Percentiles rank a stretch among this genome's conserved stretches.
phyloP scores from a whole-genome alignment of 2,797 vertebrate species.

The Muscicapa comitata region DNA sequence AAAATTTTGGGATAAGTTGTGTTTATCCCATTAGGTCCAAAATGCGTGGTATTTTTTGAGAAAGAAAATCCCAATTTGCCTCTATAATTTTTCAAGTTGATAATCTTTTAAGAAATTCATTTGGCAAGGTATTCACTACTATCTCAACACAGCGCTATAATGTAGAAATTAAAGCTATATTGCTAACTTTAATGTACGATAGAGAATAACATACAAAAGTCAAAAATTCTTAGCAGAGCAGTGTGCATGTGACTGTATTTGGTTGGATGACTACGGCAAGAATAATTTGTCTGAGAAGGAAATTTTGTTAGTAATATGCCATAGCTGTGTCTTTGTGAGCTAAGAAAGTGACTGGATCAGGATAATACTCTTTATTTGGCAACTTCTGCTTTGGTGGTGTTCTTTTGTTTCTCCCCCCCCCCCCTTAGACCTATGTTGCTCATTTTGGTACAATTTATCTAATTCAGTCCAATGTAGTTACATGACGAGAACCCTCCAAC shows the following conservation, averaged over 20 bases:
- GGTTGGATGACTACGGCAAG: neutral
- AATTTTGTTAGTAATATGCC: neutral
- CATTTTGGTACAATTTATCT: neutral
- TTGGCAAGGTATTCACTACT: neutral
- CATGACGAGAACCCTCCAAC: neutral
- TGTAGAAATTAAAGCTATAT: neutral
- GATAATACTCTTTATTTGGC: neutral
- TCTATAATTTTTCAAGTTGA: neutral
- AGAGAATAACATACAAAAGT: neutral
- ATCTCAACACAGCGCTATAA: neutral
- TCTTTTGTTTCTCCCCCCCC: neutral
- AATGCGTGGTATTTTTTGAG: neutral
- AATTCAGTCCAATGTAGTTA: neutral
- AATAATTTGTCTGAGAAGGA: neutral
- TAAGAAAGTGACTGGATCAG: neutral
- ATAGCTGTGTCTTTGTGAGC: neutral
- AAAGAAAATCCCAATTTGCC: neutral
- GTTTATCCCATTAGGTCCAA: neutral
- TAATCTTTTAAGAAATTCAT: neutral
- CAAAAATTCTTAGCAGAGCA: neutral
- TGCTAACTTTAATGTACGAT: neutral
- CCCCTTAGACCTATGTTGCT: rapidly evolving
- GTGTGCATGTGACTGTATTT: neutral
- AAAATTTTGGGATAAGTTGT: neutral
- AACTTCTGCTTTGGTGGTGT: neutral